phyloP scores from a whole-genome alignment of 37 sponge, comb jelly and placozoan species.

The Haliclona indistincta region DNA sequence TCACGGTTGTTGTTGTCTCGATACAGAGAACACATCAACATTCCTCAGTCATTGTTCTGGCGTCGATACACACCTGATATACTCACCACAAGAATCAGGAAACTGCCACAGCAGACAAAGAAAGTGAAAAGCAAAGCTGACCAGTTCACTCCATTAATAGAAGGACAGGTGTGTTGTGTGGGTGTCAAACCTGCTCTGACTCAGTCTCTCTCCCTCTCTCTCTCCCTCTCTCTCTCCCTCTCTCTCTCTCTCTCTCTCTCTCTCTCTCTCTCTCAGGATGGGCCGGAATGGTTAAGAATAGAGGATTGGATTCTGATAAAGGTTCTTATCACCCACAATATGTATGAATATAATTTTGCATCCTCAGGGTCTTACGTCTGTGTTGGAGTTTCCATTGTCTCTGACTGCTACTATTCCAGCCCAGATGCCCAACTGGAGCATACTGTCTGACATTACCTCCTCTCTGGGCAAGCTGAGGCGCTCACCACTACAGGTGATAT shows the following conservation, averaged over 20 bases:
- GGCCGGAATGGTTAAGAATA: constrained; percentile 62
- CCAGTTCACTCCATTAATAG: constrained; percentile 72
- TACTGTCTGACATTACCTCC: constrained; percentile 80
- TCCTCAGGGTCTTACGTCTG: constrained; percentile 51
- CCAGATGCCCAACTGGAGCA: constrained; percentile 88
- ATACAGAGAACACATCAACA: constrained; percentile 52
- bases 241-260: constrained; percentile 15
- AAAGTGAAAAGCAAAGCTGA: constrained; percentile 66
- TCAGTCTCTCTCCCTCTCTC: constrained; percentile 4
- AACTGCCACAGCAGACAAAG: constrained; percentile 67
- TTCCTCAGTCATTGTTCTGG: constrained; percentile 74
- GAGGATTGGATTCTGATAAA: constrained; percentile 87
- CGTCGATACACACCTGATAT: constrained; percentile 47
- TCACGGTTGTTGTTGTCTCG: background rate
- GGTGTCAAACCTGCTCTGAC: background rate
- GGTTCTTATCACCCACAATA: constrained; percentile 20
- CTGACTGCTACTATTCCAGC: constrained; percentile 74
- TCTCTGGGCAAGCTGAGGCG: constrained; percentile 50
- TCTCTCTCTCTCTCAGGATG: constrained; percentile 43
- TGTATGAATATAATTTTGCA: background rate
- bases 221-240: constrained; percentile 10
- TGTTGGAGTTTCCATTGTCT: constrained; percentile 75
- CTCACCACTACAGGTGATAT: constrained; percentile 75
- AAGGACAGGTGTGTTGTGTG: constrained; percentile 16
- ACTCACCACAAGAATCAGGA: constrained; percentile 57